Base-by-base conservation (phyloP, 2,113 vertebrate genomes). In the Cygnus atratus region DNA sequence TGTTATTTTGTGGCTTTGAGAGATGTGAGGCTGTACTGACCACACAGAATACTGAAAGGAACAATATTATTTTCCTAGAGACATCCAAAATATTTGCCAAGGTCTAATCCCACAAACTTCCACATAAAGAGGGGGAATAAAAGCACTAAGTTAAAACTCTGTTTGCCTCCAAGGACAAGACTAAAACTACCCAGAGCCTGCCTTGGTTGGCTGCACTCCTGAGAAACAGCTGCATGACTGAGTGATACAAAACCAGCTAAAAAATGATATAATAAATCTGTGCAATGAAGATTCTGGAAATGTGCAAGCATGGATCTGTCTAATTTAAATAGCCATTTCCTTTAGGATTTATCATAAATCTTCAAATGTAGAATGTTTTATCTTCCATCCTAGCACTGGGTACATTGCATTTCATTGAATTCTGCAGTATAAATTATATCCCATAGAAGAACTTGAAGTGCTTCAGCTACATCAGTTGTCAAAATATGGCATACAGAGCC, bases 61-160 rank as follows among this genome's bases (percentile, higher is more conserved):
- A 93, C 9, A 79, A 48, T 29, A 46, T 55, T 71, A n/a, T 96
- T 94, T 86, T 95, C 35, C 39, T 33, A 82, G 35, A 70, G 74
- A 93, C 20, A 87, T 44, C 17, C 91, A 96, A 94, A 95, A 95
- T 74, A 73, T 71, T 76, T 96, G 76, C 84, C 78, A 95, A 84
- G 66, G 76, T 94, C 71, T 92, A 90, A 87, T 94, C 90, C 66
- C 89, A 95, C 58, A 95, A 89, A 88, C 71, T 95, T 90, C 59
- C 63, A 37, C 61, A 80, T 41, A 63, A 96, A 61, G 79, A 87
- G 68, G 20, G 70, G 17, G 83, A 87, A 57, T 65, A 52, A 72
- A 16, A 18, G 2, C 6, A 68, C 6, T n/a, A 84, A 70, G 59
- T 95, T 63, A 82, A 81, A 95, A 76, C 12, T 85, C 59, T 83